Evolutionary conservation across 2,113 vertebrate genomes (phyloP), one percentile per base, ranked within the genome.

Genomic region (Turdus rufiventris): DNA sequence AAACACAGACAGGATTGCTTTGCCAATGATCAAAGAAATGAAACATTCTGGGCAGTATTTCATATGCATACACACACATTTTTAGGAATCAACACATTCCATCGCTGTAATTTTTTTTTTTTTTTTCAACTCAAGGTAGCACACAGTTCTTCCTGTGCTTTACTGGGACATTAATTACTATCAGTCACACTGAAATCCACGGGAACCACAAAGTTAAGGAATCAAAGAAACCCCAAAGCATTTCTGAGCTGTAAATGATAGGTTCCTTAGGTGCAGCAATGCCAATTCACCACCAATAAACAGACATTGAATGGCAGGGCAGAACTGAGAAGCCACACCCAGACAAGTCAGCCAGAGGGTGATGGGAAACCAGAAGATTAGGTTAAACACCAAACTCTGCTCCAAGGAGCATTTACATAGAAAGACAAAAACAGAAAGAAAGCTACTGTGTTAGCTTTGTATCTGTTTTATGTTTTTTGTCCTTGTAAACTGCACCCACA

Each of bases 1-100:
- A 93, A 95, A 95, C 85, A 93, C 45, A 95, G 96, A 93, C 78
- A 70, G 58, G 23, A 79, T 28, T 53, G 29, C 82, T 68, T 25
- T 91, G 78, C 71, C 85, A 94, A 14, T 28, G 56, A 73, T 60
- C 74, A 68, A 19, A 90, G 85, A 90, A 88, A 91, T 54, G 38
- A 85, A 89, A 83, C 15, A 21, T 88, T 75, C 74, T 50, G 50
- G 51, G 31, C 71, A 70, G 18, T 54, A 94, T 60, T 82, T 87
- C 66, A 50, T 62, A 80, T 19, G 48, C 33, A 45, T 8, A 65
- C 58, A 75, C 43, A 71, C 33, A 63, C 2, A 1, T 57, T 92
- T 77, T 74, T 26, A 71, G 18, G 28, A 91, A 84, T 53, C 47
- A 91, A 84, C 60, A 57, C 33, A 61, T 76, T 93, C 54, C 23